These are phyloP conservation scores for Halocynthia aurantium DNA, from an alignment of 23 tunicate species.

Conservation along the genomic window DNA sequence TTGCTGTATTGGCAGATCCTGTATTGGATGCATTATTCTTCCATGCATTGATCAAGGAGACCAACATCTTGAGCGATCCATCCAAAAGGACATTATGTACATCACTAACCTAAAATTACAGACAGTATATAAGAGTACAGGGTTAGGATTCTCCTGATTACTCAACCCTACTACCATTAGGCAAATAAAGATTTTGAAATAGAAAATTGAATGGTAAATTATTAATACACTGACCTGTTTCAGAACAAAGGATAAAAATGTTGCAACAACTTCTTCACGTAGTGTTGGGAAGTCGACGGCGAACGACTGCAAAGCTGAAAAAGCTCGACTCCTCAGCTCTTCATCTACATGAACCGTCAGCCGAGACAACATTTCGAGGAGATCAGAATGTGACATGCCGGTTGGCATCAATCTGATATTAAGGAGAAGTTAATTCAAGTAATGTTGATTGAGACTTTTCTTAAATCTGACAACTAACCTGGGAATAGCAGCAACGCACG, in stretches of 20 bases:
- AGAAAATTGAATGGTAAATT: no score
- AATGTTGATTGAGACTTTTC: no score
- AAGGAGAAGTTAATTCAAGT: no score
- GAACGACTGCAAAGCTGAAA: conserved; percentile 53
- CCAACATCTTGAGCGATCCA: conserved; percentile 34
- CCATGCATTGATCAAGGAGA: conserved; percentile 66
- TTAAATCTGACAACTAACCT: conserved; percentile 19
- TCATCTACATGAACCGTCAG: conserved; percentile 87
- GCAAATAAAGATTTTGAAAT: no score
- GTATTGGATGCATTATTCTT: conserved; percentile 28
- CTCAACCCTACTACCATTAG: no score
- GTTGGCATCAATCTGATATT: conserved; percentile 51
- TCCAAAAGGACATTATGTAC: conserved; percentile 47
- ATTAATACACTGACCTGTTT: conserved; percentile 33
- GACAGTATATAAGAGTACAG: no score
- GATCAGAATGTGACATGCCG: conserved; percentile 43
- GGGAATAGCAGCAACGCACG: conserved; percentile 90
- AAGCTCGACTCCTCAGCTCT: conserved; percentile 55
- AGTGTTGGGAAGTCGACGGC: conserved; percentile 47
- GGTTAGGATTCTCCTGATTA: no score
- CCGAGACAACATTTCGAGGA: conserved; percentile 70
- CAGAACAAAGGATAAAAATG: conserved; percentile 65
- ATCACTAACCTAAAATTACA: conserved; percentile 51
- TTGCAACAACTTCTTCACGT: conserved; percentile 71
- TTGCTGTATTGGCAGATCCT: conserved; percentile 1